Evolutionary conservation across 2,888 invertebrate species (phyloP), one percentile per base, ranked within the genome.

Genomic region (Eupithecia inturbata): DNA sequence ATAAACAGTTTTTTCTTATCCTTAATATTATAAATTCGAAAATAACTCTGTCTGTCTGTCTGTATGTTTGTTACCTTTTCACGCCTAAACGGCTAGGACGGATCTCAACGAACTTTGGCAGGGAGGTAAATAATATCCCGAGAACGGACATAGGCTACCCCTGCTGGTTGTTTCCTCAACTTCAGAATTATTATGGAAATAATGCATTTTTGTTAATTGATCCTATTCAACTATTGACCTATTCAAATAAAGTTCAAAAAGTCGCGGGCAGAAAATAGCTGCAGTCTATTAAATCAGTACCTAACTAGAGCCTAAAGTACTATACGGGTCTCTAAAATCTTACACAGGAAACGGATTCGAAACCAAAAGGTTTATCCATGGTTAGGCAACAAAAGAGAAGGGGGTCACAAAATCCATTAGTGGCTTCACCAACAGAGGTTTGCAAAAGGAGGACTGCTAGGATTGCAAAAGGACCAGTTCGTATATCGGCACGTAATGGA

Each of bases 351-450:
- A 53, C 49, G 16, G 22, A 22, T 53, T 22, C 49, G 10, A 53
- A 53, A 22, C 22, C 22, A 53, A 53, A 22, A n/a, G 10, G n/a
- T 22, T 53, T 53, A 53, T 22, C 22, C 49, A 22, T 62, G 31
- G 62, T 62, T 31, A 62, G 57, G 57, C 1, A 19, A 62, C 31
- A 31, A n/a, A 62, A 28, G 62, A 62, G 28, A 60, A 22, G 10
- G 62, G 62, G 62, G 19, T 19, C 31, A 62, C 31, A 62, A 19
- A 62, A 62, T 31, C 62, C 62, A 62, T 60, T 62, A 62, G 62
- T 7, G 62, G 62, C 14, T 62, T 16, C 19, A 28, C 57, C 26
- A 26, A 26, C 5, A 12, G 57, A 57, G 57, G 26, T 57, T 26
- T 22, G 57, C 57, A 57, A 53, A 22, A 53, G 53, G 49, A 53